Evolutionary conservation across 2,888 invertebrate species (phyloP), one percentile per base, ranked within the genome.

Genomic region (Blastobasis adustella): DNA sequence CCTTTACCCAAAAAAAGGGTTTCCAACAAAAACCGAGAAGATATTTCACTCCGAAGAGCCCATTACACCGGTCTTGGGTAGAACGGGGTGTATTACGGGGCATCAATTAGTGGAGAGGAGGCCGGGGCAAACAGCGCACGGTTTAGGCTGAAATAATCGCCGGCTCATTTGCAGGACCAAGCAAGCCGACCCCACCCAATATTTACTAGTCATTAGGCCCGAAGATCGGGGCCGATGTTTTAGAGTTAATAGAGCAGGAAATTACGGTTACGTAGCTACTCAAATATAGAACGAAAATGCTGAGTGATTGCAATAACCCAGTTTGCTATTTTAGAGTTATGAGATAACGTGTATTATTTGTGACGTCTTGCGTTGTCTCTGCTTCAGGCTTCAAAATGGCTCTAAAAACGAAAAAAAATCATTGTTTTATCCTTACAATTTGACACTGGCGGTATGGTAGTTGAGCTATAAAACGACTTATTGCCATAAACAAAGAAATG

Each of bases 201-300:
- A 80, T 82, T 82, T 81, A 81, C 82, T 81, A 78, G 72, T 82
- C 81, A 82, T 82, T 82, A 81, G 65, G 69, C 77, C 65, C 57
- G 57, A 76, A 78, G 79, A 81, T 73, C 59, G 65, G 57, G 58
- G 50, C 4, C 37, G 44, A 54, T 54, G 49, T 49, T 54, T 54
- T 46, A 51, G 46, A 46, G 41, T 54, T 49, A 51, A 49, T 49
- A 46, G 49, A 47, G 46, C 43, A 10, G 10, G 42, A 8, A 42
- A 42, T 10, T 9, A 5, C 5, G 10, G 1, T 42, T 1, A 23
- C 3, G 23, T 23, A 23, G 1, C 23, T 23, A 23, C 23, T 23
- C 23, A 3, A 23, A 23, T 23, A 23, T 23, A 23, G 23, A 23
- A 23, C 23, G 23, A 23, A 23, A 23, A 3, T 23, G 23, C 2